Conservation (phyloP, 2,113 vertebrate genomes). For the Pristiophorus japonicus region DNA sequence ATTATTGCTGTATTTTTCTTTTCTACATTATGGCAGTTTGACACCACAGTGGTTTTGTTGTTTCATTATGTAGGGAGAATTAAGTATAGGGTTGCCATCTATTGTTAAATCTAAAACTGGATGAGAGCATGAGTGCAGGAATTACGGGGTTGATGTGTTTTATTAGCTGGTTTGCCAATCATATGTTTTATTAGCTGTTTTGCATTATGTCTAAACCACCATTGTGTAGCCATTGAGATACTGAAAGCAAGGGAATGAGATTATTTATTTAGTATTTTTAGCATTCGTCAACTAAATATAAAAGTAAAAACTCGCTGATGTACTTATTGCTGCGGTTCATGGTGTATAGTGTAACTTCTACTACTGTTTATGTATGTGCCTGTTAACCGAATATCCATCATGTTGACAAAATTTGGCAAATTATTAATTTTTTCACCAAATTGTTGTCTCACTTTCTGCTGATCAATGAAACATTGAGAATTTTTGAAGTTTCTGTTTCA, state of each 20-base stretch:
- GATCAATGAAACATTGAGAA: background rate
- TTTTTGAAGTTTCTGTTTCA: background rate
- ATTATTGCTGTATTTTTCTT: conserved; percentile 28
- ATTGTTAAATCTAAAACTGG: conserved; percentile 16
- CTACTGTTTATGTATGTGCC: background rate
- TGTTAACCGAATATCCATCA: background rate
- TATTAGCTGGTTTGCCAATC: background rate
- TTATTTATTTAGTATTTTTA: conserved; percentile 9
- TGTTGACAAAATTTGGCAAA: background rate
- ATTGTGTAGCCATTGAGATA: background rate
- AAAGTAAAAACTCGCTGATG: background rate
- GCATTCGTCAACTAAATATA: background rate
- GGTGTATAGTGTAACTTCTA: background rate
- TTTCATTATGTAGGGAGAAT: background rate
- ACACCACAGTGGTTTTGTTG: conserved; percentile 21
- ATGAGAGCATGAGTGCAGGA: background rate
- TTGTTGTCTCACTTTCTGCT: background rate
- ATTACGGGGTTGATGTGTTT: background rate
- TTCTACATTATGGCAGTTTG: conserved; percentile 24
- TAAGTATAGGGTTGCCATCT: conserved; percentile 17
- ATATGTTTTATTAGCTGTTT: background rate
- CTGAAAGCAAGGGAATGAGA: background rate
- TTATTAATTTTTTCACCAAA: background rate
- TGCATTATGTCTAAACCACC: conserved; percentile 7
- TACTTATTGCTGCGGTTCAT: background rate